Evolutionary conservation across 2,113 vertebrate species (phyloP), one percentile per base, ranked within the genome.

Genomic region (Periophthalmodon schlosseri): DNA sequence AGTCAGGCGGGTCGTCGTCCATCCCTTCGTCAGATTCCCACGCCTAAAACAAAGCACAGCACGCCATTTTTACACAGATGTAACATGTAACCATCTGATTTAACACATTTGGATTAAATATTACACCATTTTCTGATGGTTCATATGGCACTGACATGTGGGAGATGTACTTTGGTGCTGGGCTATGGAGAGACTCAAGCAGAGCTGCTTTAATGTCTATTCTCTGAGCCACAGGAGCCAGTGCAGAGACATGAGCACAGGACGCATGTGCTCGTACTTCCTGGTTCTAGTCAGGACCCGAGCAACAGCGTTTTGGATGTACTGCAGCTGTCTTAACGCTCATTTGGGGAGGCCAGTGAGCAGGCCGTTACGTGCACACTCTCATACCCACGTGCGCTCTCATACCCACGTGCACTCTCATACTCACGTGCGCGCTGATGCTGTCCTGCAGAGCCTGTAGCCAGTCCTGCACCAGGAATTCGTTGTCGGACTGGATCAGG

Each of bases 1-100:
- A 97, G 81, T 99, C 97, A 0, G 96, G 96, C 81, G 94, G 67
- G 2, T 97, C 97, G 73, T 97, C 97, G n/a, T 99, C 97, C 63
- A 95, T 77, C 49, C 91, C 89, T 88, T 98, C 97, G 57, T 97
- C 96, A 6, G 94, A 92, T 82, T 98, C 97, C 86, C 92, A 75
- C 5, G 91, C 88, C 96, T 99, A n/a, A 50, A 3, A 78, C 39
- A 1, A 67, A n/a, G 49, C 46, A 63, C 56, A n/a, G 56, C 33
- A 54, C 13, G 24, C 8, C 39, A 21, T 64, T 18, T 74, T 28
- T 24, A 39, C 28, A 28, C 28, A 28, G 28, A 28, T 28, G 28
- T 28, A 28, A 28, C 28, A 28, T 3, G 28, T 28, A 28, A 28
- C 28, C 28, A 3, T 28, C 28, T 28, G 28, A 28, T 28, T n/a